Evolutionary conservation across 2,113 vertebrate species (phyloP).

Genomic region (Brevimyrus niger): DNA sequence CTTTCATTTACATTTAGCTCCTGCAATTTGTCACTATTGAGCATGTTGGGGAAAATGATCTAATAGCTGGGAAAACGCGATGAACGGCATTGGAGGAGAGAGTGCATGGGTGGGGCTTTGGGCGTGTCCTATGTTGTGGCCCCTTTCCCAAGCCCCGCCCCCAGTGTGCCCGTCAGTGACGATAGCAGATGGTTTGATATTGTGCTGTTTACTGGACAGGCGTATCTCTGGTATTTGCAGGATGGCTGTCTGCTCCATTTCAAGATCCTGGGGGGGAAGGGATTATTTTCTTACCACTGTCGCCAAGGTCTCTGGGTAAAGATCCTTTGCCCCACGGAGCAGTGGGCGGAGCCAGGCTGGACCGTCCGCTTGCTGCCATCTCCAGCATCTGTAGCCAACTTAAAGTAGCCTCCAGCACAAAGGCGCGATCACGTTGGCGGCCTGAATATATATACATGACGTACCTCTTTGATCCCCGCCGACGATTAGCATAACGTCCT

Average conservation of each 20-base stretch:
- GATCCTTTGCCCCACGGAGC: background rate
- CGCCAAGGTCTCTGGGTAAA: background rate
- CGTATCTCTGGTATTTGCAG: background rate
- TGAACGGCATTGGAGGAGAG: background rate
- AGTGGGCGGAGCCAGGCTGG: background rate
- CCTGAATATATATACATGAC: conserved; percentile 47
- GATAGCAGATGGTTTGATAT: background rate
- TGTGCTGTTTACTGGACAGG: background rate
- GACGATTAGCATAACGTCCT: conserved; percentile 47
- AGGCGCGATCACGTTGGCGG: conserved; percentile 23
- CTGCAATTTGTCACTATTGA: background rate
- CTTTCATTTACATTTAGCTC: background rate
- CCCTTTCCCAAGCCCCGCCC: background rate
- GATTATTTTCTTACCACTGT: background rate
- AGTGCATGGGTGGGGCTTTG: background rate
- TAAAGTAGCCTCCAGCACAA: conserved; percentile 12
- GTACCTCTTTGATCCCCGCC: conserved; percentile 44
- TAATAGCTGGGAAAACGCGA: background rate
- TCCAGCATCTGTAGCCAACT: background rate
- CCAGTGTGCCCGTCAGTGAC: background rate
- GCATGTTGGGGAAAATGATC: background rate
- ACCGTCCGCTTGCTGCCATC: background rate
- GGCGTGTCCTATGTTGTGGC: background rate
- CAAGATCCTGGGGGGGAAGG: background rate
- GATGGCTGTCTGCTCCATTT: background rate